Evolutionary conservation across 2,797 vertebrate species (phyloP), one percentile per base, ranked within the genome.

Genomic region (Notolepis coatsorum): DNA sequence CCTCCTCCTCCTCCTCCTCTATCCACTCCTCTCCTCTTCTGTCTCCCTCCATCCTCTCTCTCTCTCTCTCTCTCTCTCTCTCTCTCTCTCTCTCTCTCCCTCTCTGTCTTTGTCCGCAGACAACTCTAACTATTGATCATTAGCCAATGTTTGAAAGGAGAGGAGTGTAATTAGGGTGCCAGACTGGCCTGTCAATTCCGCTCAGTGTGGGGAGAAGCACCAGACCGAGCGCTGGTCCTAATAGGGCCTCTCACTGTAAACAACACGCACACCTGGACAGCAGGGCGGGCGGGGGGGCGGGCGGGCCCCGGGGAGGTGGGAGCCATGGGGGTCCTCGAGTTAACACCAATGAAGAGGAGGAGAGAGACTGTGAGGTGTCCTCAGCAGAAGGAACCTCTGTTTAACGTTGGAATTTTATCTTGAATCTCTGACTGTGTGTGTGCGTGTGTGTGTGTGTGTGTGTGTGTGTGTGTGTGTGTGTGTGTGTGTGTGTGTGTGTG

Each of bases 241-340:
- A 92, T 93, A 91, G 80, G 85, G 68, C 77, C 80, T 87, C 84
- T 77, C 73, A 84, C 80, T 90, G 87, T 91, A 92, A 92, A 92
- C 91, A 91, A 86, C 89, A 92, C 80, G 88, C 81, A 85, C 87
- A 84, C 89, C 87, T 87, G 85, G 88, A 88, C 84, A 86, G 82
- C 82, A 61, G 65, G 30, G 1, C 54, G 30, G 68, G 75, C 13
- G 74, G 35, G 1, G 77, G 69, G 83, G 68, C 42, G 23, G 60
- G 13, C 65, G 3, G 2, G n/a, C 37, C 37, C 37, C 37, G 50
- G 53, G 56, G 64, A 43, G 46, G 63, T n/a, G 69, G 21, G 42
- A 60, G 51, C 69, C 68, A n/a, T n/a, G n/a, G n/a, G n/a, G n/a
- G n/a, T 65, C 12, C 18, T 65, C 58, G 51, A 76, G 72, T 79